These are phyloP conservation scores for Panulirus ornatus DNA, from an alignment of 1,140 invertebrate species.

Conservation along the genomic window DNA sequence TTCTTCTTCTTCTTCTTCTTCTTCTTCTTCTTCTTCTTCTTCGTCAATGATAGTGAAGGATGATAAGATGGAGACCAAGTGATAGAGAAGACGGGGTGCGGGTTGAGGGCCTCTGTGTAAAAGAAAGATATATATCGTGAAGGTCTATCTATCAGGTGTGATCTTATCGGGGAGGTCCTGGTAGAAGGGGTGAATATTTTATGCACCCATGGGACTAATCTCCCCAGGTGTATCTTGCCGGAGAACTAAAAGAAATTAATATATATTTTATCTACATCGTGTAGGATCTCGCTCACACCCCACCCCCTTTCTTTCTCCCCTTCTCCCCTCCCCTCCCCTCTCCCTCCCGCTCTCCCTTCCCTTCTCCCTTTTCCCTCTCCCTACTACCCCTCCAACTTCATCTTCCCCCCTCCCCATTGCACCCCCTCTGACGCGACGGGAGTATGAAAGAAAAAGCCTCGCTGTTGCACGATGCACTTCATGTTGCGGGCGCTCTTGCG, in stretches of 20 bases:
- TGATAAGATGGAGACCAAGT: not conserved
- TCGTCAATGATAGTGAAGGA: not conserved
- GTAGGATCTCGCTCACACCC: not conserved
- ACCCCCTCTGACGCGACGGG: not conserved
- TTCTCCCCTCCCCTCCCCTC: not conserved
- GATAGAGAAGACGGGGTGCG: not conserved
- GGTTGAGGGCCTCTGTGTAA: no score
- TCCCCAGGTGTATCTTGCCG: not conserved
- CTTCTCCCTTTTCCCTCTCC: not conserved
- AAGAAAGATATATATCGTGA: not conserved
- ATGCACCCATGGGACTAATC: not conserved
- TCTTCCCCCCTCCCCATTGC: not conserved
- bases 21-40: not conserved
- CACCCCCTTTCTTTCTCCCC: not conserved
- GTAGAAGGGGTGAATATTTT: not conserved
- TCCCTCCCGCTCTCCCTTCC: not conserved
- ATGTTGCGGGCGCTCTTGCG: constrained; percentile 11
- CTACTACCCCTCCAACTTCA: not conserved
- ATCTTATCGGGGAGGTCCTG: not conserved
- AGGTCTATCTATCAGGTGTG: not conserved
- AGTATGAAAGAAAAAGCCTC: not conserved
- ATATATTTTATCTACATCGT: not conserved
- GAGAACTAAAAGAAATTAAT: not conserved
- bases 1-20: not conserved
- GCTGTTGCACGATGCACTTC: not conserved